These are phyloP conservation scores for Melieria crassipennis DNA, from an alignment of 2,888 invertebrate genomes.

Conservation along the genomic window DNA sequence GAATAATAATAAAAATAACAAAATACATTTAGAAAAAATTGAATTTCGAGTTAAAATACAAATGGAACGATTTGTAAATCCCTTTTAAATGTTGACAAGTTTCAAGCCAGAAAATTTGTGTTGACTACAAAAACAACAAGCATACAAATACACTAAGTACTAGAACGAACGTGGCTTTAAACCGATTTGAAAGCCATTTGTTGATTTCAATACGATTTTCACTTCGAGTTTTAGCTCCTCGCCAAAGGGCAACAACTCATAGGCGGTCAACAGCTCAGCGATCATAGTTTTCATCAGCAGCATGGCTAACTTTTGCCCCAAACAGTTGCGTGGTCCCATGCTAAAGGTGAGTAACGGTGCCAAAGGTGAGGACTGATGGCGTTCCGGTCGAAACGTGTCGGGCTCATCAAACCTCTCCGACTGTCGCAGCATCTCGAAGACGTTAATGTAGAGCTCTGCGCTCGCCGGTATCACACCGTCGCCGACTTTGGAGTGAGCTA, in stretches of 20 bases:
- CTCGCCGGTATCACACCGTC: constrained; percentile 47
- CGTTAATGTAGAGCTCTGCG: constrained; percentile 48
- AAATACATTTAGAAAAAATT: too few relatives aligned
- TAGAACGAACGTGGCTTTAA: constrained; percentile 36
- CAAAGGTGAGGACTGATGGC: constrained; percentile 36
- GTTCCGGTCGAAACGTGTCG: constrained; percentile 45
- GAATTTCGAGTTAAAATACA: too few relatives aligned
- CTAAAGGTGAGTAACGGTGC: constrained; percentile 44
- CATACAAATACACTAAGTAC: neutral
- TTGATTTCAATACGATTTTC: constrained; percentile 44
- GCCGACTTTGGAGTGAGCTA: constrained; percentile 46
- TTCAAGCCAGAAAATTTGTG: neutral
- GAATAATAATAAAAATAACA: too few relatives aligned
- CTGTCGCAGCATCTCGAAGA: constrained; percentile 46
- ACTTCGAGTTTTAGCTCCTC: constrained; percentile 43
- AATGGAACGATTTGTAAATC: too few relatives aligned
- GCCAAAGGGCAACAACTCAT: constrained; percentile 50
- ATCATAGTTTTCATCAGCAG: constrained; percentile 44
- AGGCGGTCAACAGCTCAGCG: constrained; percentile 45
- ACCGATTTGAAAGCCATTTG: constrained; percentile 51
- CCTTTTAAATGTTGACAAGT: too few relatives aligned
- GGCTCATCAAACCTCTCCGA: constrained; percentile 34
- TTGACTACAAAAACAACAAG: neutral
- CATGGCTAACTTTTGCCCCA: constrained; percentile 46
- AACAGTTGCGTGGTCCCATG: constrained; percentile 50